phyloP scores from a whole-genome alignment of 1,140 invertebrate genomes.

The Conus ventricosus region DNA sequence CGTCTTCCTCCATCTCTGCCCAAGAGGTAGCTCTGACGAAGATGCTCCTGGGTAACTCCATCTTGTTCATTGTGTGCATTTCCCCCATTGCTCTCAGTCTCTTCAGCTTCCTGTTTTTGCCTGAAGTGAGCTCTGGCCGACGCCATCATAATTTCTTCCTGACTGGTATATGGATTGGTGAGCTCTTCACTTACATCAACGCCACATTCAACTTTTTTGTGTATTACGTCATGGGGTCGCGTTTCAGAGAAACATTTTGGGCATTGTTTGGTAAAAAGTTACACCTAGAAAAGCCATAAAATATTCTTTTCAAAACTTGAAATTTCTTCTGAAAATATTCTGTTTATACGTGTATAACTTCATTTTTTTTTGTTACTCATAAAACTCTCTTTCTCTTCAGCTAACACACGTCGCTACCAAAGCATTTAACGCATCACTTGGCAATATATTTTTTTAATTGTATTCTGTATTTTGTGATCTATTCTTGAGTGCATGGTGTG shows the following conservation, averaged over 20 bases:
- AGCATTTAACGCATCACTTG: too few relatives aligned
- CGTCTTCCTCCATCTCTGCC: not conserved
- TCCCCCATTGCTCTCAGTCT: not conserved
- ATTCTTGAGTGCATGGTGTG: too few relatives aligned
- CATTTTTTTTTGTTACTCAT: too few relatives aligned
- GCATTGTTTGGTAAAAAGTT: not conserved
- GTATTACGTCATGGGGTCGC: constrained; percentile 1
- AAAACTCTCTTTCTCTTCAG: too few relatives aligned
- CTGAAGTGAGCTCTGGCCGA: not conserved
- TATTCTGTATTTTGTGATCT: too few relatives aligned
- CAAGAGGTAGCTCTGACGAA: constrained; percentile 1
- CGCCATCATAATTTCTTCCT: constrained; percentile 3
- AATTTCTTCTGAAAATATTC: too few relatives aligned
- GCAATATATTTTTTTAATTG: too few relatives aligned
- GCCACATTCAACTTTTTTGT: not conserved
- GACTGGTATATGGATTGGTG: not conserved
- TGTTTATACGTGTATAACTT: too few relatives aligned
- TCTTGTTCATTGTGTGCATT: constrained; percentile 7
- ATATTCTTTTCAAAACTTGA: too few relatives aligned
- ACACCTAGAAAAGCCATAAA: too few relatives aligned
- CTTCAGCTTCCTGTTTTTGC: not conserved
- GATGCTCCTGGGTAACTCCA: not conserved
- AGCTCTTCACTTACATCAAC: not conserved
- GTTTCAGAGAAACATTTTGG: not conserved
- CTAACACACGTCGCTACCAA: too few relatives aligned